Base-by-base conservation (phyloP, 1,140 invertebrate species). In the Conus betulinus region DNA sequence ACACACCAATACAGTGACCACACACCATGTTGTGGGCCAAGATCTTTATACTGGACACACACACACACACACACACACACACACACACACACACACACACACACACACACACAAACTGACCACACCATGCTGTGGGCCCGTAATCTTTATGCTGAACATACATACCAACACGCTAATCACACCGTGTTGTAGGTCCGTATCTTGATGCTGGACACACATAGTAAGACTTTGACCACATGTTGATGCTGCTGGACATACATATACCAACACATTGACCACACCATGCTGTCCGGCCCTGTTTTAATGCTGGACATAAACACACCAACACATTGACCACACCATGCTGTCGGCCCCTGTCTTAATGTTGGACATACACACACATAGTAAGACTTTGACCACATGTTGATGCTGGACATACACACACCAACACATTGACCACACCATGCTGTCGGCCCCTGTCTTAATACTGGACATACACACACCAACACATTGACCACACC, bases 51-150 rank as follows among this genome's bases (percentile, higher is more conserved):
- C 27, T 81, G 53, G 11, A 25, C n/a, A 51, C 79, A 39, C 53
- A 55, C 39, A 20, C 39, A 3, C 7, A 17, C 83, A 57, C 88
- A 90, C 90, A 79, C 6, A 51, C 88, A 27, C 89, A 85, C 67
- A 71, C 67, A 23, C 67, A 11, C 8, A 11, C 67, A 82, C 55
- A 39, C 87, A 87, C 91, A 90, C 83, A 89, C 90, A 60, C 87
- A 90, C n/a, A 83, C 71, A 0, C 82, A 83, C 53, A 89, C 85
- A 3, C 89, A 57, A 5, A 83, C 89, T 3, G 87, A 89, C 91
- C 92, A 92, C 88, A 91, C 91, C 86, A 91, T 91, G 67, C 91
- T 71, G 67, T 71, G 67, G 5, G 67, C 67, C 5, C 23, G n/a
- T 57, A 13, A 71, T 71, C 13, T 20, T 20, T 89, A 52, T 91